phyloP scores from a whole-genome alignment of 2,888 invertebrate genomes.

The Embidobia sp. region DNA sequence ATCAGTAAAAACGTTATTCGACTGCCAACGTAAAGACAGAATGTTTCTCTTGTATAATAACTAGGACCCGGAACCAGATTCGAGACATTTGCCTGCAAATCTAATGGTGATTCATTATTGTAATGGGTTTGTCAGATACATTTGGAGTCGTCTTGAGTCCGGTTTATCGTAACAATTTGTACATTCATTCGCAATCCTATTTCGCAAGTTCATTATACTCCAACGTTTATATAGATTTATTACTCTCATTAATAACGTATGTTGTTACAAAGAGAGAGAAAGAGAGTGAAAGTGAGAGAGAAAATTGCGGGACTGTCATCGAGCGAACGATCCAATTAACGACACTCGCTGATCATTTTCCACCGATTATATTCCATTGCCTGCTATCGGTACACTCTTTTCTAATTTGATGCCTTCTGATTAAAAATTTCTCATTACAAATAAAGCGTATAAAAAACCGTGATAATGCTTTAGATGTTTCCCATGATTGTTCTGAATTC shows the following conservation, averaged over 20 bases:
- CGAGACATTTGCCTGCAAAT: too few relatives aligned
- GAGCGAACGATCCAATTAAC: conserved; percentile 13
- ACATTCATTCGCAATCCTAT: conserved; percentile 23
- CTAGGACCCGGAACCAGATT: too few relatives aligned
- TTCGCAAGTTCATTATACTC: conserved; percentile 30
- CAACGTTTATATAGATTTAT: conserved; percentile 25
- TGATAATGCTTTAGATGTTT: background rate
- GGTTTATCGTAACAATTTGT: conserved; percentile 2
- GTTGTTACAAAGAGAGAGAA: too few relatives aligned
- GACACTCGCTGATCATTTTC: conserved; percentile 6
- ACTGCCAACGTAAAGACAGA: too few relatives aligned
- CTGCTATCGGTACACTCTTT: background rate
- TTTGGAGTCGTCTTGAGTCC: background rate
- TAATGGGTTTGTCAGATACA: too few relatives aligned
- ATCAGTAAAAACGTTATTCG: too few relatives aligned
- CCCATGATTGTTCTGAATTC: background rate
- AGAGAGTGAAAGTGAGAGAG: too few relatives aligned
- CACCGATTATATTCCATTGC: background rate
- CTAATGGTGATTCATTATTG: too few relatives aligned
- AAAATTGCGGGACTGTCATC: conserved; percentile 1
- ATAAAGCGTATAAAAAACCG: background rate
- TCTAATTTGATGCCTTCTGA: conserved; percentile 31
- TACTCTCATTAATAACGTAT: conserved; percentile 10
- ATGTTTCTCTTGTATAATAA: too few relatives aligned
- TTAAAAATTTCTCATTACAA: conserved; percentile 30